phyloP scores from a whole-genome alignment of 1,140 invertebrate genomes.

The Bactericera cockerelli region DNA sequence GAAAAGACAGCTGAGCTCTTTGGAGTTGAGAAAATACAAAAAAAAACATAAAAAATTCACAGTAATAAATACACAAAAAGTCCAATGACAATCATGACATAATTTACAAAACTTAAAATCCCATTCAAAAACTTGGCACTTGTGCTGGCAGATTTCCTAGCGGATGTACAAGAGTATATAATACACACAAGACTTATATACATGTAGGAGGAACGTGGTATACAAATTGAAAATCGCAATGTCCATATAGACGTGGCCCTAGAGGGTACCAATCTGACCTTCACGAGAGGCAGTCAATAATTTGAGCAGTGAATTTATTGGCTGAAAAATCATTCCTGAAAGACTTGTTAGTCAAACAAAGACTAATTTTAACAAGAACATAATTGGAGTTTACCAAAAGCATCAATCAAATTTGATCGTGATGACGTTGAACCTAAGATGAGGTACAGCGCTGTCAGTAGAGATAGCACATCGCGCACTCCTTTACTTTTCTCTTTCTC shows the following conservation, averaged over 20 bases:
- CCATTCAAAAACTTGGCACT: too few species aligned
- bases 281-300: neutral
- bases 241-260: neutral
- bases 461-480: too few species aligned
- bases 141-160: neutral
- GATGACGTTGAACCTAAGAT: too few species aligned
- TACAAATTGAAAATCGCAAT: neutral
- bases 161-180: neutral
- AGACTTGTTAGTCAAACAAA: neutral
- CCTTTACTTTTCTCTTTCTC: too few species aligned
- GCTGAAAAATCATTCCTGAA: neutral
- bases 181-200: neutral
- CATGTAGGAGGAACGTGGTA: neutral
- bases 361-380: neutral
- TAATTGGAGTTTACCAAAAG: neutral
- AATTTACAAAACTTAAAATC: too few species aligned
- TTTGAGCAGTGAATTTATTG: neutral
- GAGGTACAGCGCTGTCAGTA: too few species aligned
- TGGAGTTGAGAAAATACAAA: too few species aligned
- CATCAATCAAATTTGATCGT: neutral
- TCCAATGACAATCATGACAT: too few species aligned
- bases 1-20: too few species aligned
- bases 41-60: too few species aligned
- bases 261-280: neutral
- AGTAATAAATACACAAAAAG: too few species aligned